Conservation (phyloP, 2,113 vertebrate genomes). For the Labeo catla region DNA sequence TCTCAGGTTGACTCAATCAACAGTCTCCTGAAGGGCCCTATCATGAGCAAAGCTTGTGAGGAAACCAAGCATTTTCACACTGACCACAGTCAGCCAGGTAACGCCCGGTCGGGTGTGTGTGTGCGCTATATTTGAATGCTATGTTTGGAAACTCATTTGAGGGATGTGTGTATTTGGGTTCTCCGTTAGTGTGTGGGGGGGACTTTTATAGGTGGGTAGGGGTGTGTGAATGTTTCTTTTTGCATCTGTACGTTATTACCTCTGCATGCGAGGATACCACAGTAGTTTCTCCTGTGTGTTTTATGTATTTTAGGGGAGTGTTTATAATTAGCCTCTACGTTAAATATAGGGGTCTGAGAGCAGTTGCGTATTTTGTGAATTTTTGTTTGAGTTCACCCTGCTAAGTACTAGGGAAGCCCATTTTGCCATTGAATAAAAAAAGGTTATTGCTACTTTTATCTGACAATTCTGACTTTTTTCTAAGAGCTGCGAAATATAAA, state of each 20-base stretch:
- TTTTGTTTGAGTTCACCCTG: not conserved
- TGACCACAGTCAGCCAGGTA: conserved; percentile 93
- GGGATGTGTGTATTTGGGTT: conserved; percentile 40
- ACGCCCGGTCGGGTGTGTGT: conserved; percentile 9
- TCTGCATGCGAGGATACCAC: not conserved
- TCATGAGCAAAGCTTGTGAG: conserved; percentile 93
- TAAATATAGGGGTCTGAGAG: not conserved
- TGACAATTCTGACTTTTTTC: no score
- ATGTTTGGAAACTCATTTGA: conserved; percentile 46
- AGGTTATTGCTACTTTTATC: no score
- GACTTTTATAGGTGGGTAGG: not conserved
- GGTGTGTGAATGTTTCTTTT: conserved; percentile 22
- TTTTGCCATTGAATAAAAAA: no score
- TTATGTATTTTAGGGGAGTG: conserved; percentile 30
- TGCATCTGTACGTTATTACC: conserved; percentile 11
- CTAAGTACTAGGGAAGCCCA: no score
- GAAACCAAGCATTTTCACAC: conserved; percentile 95
- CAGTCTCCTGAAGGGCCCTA: conserved; percentile 87
- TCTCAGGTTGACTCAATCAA: conserved; percentile 93
- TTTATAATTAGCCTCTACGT: conserved; percentile 35
- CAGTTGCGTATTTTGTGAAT: not conserved
- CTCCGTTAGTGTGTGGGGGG: conserved; percentile 8
- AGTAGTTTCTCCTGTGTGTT: conserved; percentile 15
- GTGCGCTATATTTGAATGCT: conserved; percentile 7
- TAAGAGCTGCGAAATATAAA: no score